Evolutionary conservation across 1,140 invertebrate genomes (phyloP).

Genomic region (Orussus abietinus): DNA sequence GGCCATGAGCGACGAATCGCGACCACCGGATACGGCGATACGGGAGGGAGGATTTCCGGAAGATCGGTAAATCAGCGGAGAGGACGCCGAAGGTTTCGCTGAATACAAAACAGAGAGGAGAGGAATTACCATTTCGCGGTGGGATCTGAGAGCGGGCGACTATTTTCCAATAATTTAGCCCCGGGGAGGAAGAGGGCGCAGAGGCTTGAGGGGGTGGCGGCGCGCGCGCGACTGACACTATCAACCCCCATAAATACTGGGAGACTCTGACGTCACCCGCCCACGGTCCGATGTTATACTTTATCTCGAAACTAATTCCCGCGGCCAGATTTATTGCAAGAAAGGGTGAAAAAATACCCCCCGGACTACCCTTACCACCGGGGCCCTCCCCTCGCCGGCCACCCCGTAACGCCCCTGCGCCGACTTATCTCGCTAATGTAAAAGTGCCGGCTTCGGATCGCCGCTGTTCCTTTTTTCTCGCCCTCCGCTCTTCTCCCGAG

Average conservation of each 20-base stretch:
- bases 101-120: slow-evolving; percentile 44
- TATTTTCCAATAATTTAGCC: slow-evolving; percentile 45
- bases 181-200: slow-evolving; percentile 9
- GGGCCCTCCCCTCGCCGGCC: slow-evolving; percentile 10
- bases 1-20: too few relatives aligned
- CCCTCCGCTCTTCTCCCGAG: slow-evolving; percentile 1
- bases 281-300: slow-evolving; percentile 46
- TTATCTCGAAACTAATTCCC: slow-evolving; percentile 48
- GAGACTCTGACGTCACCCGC: slow-evolving; percentile 44
- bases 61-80: slow-evolving; percentile 3
- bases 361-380: slow-evolving; percentile 11
- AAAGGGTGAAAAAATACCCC: slow-evolving; percentile 40
- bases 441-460: slow-evolving; percentile 21
- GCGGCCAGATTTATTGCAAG: slow-evolving; percentile 46
- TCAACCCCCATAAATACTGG: slow-evolving; percentile 42
- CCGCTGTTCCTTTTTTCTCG: background rate
- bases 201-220: slow-evolving; percentile 14
- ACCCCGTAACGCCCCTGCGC: slow-evolving; percentile 3
- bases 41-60: slow-evolving; percentile 9
- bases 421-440: slow-evolving; percentile 36
- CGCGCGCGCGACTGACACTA: slow-evolving; percentile 42
- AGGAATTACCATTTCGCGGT: slow-evolving; percentile 22
- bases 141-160: slow-evolving; percentile 31
- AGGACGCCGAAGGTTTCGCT: slow-evolving; percentile 24
- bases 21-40: slow-evolving; percentile 11